A percentile compares a stretch with the other conserved stretches of the same genome.
These are phyloP conservation scores for Branchipolynoe longqiensis DNA, from an alignment of 2,888 invertebrate genomes.

Conservation along the genomic window DNA sequence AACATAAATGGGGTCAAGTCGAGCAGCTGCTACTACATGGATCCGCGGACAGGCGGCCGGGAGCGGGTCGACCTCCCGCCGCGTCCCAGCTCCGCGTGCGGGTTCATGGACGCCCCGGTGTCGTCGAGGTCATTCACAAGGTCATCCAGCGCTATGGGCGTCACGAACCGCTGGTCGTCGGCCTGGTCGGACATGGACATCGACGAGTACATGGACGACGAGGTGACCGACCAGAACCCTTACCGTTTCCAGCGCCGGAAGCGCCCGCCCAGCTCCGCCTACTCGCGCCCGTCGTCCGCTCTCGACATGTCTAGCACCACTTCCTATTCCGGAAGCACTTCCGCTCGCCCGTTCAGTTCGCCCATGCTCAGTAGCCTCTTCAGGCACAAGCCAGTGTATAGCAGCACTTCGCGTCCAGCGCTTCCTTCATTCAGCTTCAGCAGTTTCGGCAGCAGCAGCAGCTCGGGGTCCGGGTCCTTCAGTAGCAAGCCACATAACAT, in stretches of 20 bases:
- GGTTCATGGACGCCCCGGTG: slow-evolving; percentile 20
- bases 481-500: slow-evolving; percentile 20
- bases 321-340: neutral
- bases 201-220: slow-evolving; percentile 36
- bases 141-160: slow-evolving; percentile 46
- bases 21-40: neutral
- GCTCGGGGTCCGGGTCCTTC: neutral
- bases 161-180: neutral
- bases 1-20: neutral
- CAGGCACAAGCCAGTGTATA: slow-evolving; percentile 28
- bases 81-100: neutral
- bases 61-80: neutral
- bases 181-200: slow-evolving; percentile 28
- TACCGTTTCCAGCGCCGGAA: neutral
- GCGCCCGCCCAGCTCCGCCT: neutral
- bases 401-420: neutral
- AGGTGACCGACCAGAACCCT: neutral
- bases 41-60: neutral
- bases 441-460: neutral
- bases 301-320: neutral
- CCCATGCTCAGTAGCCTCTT: neutral
- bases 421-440: neutral
- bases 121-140: slow-evolving; percentile 44
- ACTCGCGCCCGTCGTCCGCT: neutral
- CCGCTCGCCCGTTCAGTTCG: neutral